Base-by-base conservation (phyloP, 2,888 invertebrate species). In the Lasioglossum vierecki region DNA sequence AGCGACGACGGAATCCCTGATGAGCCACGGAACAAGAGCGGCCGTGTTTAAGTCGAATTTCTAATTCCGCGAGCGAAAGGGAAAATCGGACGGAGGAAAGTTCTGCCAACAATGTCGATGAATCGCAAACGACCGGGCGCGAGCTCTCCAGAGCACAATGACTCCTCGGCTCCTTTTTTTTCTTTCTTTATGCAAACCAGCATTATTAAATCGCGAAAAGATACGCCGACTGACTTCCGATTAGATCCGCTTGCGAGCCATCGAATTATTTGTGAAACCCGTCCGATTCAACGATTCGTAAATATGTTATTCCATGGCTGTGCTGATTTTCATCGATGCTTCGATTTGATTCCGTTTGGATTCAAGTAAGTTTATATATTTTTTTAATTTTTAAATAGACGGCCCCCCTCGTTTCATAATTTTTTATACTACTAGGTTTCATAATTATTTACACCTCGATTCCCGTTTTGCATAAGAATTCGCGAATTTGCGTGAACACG, bases 21-120 rank as follows among this genome's bases (percentile, higher is more conserved):
- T 85, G 91, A 91, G 74, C 66, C 57, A 68, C 82, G 85, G 84
- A 86, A 83, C 82, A 81, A 85, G 88, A 85, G 68, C 91, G 87
- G 71, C 82, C 87, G 76, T 41, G 77, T 86, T 88, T 79, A 82
- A 86, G 71, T 89, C 84, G 84, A 91, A 92, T 92, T 92, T 92
- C 92, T 92, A 92, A 92, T 92, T 91, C 87, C 74, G 70, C 83
- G 76, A 84, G 92, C 88, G 89, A 91, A 90, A 91, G 90, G 90
- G 86, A 91, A 91, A 91, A 90, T 88, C 90, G 82, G 77, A 57
- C 83, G 77, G 63, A 90, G 87, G 90, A 90, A 92, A 92, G 88
- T 87, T 85, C 35, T 49, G 70, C 68, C 77, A 68, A 57, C 72
- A 79, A 84, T 72, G 71, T 26, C 79, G 86, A 84, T 81, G 82